Evolutionary conservation across 2,797 vertebrate species (phyloP).

Genomic region (Anguilla anguilla): DNA sequence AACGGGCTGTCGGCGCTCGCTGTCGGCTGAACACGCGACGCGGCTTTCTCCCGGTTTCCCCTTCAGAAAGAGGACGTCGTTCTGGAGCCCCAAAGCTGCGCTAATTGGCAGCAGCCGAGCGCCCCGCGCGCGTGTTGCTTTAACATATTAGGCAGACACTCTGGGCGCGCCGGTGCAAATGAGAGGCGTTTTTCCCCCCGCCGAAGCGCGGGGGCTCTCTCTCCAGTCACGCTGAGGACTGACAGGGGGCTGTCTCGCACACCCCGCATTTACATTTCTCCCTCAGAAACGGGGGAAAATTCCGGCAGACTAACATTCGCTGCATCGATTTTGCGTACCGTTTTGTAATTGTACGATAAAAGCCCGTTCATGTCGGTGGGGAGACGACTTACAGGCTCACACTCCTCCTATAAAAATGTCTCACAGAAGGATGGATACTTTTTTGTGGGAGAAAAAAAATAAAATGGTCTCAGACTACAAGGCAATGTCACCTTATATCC

Average conservation of each 20-base stretch:
- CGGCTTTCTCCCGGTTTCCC: constrained; percentile 71
- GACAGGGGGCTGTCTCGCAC: constrained; percentile 56
- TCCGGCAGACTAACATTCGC: constrained; percentile 52
- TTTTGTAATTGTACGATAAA: constrained; percentile 62
- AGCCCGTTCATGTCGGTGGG: constrained; percentile 29
- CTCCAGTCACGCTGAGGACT: constrained; percentile 59
- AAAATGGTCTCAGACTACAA: not conserved
- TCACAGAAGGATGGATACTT: not conserved
- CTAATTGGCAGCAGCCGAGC: constrained; percentile 80
- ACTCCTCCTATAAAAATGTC: not conserved
- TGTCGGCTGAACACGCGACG: constrained; percentile 71
- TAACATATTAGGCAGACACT: constrained; percentile 80
- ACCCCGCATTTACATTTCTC: constrained; percentile 70
- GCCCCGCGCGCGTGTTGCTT: constrained; percentile 75
- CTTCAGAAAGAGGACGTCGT: constrained; percentile 70
- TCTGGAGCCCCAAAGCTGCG: constrained; percentile 74
- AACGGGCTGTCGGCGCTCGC: constrained; percentile 80
- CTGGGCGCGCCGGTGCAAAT: constrained; percentile 73
- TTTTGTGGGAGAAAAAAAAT: not conserved
- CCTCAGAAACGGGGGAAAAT: constrained; percentile 67
- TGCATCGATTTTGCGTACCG: constrained; percentile 66
- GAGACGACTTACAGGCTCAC: not conserved
- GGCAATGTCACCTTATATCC: constrained; percentile 22
- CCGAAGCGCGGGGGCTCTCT: constrained; percentile 47
- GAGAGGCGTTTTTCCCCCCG: constrained; percentile 46